Evolutionary conservation across 2,888 invertebrate genomes (phyloP).

Genomic region (Eueremaeus valkanovi): DNA sequence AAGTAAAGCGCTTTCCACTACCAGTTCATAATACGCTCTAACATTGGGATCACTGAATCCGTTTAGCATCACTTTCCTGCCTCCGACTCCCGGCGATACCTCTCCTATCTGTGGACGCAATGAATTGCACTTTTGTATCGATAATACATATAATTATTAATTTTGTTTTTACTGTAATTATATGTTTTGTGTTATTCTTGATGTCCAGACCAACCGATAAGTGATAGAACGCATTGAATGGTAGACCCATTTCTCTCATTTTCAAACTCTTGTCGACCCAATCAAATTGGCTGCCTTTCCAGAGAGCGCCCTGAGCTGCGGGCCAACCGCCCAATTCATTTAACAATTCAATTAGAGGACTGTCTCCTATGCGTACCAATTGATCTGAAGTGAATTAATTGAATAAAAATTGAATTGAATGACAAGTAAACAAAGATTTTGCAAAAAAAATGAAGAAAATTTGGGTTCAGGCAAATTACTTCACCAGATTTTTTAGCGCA

Average conservation of each 20-base stretch:
- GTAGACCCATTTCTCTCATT: slow-evolving; percentile 73
- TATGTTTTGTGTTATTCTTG: slow-evolving; percentile 75
- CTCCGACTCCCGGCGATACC: slow-evolving; percentile 4
- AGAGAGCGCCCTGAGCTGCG: slow-evolving; percentile 68
- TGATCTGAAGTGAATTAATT: slow-evolving; percentile 58
- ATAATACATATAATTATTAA: background rate
- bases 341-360: slow-evolving; percentile 68
- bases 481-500: too few species aligned
- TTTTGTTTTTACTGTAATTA: slow-evolving; percentile 61
- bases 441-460: too few species aligned
- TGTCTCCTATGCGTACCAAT: slow-evolving; percentile 72
- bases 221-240: slow-evolving; percentile 82
- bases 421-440: too few species aligned
- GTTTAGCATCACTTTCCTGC: slow-evolving; percentile 59
- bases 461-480: too few species aligned
- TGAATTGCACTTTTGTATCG: background rate
- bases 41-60: slow-evolving; percentile 55
- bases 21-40: slow-evolving; percentile 56
- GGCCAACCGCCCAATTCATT: slow-evolving; percentile 85
- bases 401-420: too few species aligned
- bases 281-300: slow-evolving; percentile 63
- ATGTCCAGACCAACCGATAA: slow-evolving; percentile 82
- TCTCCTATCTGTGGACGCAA: background rate
- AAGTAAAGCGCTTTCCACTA: slow-evolving; percentile 74
- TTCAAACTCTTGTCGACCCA: slow-evolving; percentile 79